Percentiles rank a stretch among this genome's conserved stretches.
Evolutionary conservation across 1,140 invertebrate genomes (phyloP).

Genomic region (Brachionus paranguensis): DNA sequence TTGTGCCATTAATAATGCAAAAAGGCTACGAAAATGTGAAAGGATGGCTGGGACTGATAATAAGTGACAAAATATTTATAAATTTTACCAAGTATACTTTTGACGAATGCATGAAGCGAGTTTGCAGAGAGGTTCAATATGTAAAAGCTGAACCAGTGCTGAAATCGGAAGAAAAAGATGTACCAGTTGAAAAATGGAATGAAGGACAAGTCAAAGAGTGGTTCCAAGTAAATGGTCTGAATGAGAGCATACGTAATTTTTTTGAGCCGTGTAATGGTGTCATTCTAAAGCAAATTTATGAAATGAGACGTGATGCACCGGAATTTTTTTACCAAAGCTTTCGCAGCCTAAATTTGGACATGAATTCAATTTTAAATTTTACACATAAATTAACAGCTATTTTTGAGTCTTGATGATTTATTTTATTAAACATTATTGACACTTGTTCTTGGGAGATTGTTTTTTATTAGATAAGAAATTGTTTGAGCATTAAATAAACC

Average conservation of each 20-base stretch:
- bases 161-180: not conserved
- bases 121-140: not conserved
- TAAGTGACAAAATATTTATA: conserved; percentile 48
- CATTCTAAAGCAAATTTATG: conserved; percentile 4
- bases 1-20: conserved; percentile 49
- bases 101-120: not conserved
- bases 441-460: not conserved
- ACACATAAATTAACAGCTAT: not conserved
- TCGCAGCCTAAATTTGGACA: not conserved
- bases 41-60: conserved; percentile 50
- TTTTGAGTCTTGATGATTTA: not conserved
- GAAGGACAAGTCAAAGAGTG: conserved; percentile 4
- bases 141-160: not conserved
- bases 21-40: conserved; percentile 45
- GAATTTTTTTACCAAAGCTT: conserved; percentile 30
- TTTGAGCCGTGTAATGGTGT: not conserved
- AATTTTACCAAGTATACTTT: conserved; percentile 42
- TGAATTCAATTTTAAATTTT: conserved; percentile 17
- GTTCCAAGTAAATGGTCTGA: not conserved
- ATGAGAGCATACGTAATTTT: not conserved
- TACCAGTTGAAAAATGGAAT: not conserved
- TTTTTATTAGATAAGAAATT: conserved; percentile 14
- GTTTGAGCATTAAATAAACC: not conserved
- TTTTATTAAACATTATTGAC: not conserved
- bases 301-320: conserved; percentile 30